Percentiles rank a stretch among this genome's conserved stretches.
phyloP scores from a whole-genome alignment of 2,888 invertebrate species.

The Anoncus sp. region DNA sequence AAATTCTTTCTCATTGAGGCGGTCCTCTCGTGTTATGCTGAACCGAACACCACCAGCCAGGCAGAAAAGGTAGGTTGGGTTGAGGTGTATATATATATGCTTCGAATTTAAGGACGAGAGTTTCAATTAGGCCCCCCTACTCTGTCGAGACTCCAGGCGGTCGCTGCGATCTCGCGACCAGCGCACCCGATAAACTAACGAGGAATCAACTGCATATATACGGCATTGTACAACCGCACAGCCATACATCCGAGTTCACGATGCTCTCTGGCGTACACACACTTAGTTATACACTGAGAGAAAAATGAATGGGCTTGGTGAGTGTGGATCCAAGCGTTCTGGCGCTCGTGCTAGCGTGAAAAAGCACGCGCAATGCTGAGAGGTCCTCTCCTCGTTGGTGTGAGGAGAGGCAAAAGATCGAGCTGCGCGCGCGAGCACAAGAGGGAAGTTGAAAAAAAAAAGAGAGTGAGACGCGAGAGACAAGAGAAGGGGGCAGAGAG shows the following conservation, averaged over 20 bases:
- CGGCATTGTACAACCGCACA: not conserved
- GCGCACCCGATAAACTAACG: conserved; percentile 77
- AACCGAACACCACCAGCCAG: not conserved
- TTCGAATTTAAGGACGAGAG: conserved; percentile 69
- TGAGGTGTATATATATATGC: conserved; percentile 3
- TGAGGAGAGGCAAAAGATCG: conserved; percentile 18
- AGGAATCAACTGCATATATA: conserved; percentile 66
- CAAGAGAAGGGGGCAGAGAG: conserved; percentile 44
- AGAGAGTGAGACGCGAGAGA: conserved; percentile 37
- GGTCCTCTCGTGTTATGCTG: conserved; percentile 19
- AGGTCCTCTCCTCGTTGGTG: conserved; percentile 26
- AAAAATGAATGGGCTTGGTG: conserved; percentile 20
- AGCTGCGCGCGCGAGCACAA: conserved; percentile 19
- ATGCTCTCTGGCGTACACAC: too few species aligned
- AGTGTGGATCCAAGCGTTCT: conserved; percentile 24
- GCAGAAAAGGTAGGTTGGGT: conserved; percentile 11
- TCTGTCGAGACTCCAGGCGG: conserved; percentile 57
- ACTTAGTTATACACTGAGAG: too few species aligned
- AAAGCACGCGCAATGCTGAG: conserved; percentile 41
- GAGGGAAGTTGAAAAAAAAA: conserved; percentile 31
- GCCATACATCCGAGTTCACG: too few species aligned
- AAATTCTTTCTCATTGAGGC: conserved; percentile 31
- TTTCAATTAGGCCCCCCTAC: conserved; percentile 76
- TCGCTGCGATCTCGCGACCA: conserved; percentile 59
- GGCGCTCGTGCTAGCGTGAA: conserved; percentile 34